Evolutionary conservation across 1,140 invertebrate genomes (phyloP), one percentile per base, ranked within the genome.

Genomic region (Rhynchophorus ferrugineus): DNA sequence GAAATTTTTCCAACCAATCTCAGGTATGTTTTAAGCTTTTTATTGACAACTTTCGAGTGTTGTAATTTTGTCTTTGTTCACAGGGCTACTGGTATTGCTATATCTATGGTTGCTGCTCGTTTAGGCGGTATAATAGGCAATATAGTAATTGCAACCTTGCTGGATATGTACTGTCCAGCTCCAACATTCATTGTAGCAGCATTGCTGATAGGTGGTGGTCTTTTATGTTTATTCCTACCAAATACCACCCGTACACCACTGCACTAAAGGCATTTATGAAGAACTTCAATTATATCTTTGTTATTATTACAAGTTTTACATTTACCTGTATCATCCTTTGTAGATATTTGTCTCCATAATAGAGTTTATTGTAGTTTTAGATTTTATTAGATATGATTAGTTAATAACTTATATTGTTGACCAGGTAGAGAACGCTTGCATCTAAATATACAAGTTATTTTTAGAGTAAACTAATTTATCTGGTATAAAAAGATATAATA

Each of bases 1-100:
- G 87, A 91, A 75, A 85, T 91, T 52, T 91, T 91, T 68, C 87
- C 87, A n/a, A 91, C 87, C 21, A 85, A 87, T 73, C 73, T 91
- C 60, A 73, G 81, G 80, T 83, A 74, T 58, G 44, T 36, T n/a
- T 13, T 41, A 6, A 19, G 9, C 16, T 16, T 41, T 9, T 2
- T 8, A 19, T 11, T 34, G 13, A 39, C 8, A 39, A 17, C 9
- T 16, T 39, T 14, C n/a, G 17, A 39, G 17, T 39, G 17, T 18
- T 14, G 16, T 46, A 2, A 52, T 39, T 39, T 36, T 2, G 18
- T 49, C 39, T 47, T 50, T 44, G 38, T 52, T 67, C 65, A 34
- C 68, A 83, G 87, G 59, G 87, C 87, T 20, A 91, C 87, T 16
- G 87, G 87, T 57, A 86, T 91, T 50, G 87, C 87, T 16, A 81